phyloP scores from a whole-genome alignment of 2,888 invertebrate genomes.

The Eucriotettix oculatus region DNA sequence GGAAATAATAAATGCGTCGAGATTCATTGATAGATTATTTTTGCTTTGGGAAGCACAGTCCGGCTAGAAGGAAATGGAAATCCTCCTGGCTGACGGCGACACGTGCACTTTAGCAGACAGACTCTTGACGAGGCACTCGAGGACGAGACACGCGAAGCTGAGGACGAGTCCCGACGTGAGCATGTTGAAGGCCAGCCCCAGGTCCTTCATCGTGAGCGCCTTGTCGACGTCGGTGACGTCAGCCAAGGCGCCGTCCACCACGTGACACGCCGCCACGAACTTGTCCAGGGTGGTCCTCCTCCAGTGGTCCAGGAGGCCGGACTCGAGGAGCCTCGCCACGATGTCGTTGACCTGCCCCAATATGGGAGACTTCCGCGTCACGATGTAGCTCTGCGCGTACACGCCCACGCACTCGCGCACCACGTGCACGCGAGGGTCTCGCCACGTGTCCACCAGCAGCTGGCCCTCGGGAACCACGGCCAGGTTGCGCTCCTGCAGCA shows the following conservation, averaged over 20 bases:
- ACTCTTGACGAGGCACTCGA: not conserved
- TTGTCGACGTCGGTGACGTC: not conserved
- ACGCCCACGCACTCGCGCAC: constrained; percentile 24
- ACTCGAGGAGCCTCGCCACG: constrained; percentile 13
- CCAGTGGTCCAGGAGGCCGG: not conserved
- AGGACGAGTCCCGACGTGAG: not conserved
- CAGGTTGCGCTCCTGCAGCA: not conserved
- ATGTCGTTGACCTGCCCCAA: constrained; percentile 22
- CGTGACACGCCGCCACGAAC: not conserved
- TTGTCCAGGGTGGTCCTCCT: not conserved
- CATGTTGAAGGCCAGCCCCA: not conserved
- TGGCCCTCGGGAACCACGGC: not conserved
- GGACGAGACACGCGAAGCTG: not conserved
- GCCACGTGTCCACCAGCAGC: not conserved
- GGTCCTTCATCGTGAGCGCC: not conserved
- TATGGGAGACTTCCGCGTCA: constrained; percentile 27
- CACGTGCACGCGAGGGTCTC: not conserved
- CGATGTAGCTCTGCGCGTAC: constrained; percentile 28
- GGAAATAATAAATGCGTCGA: too few species aligned
- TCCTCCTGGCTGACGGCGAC: too few species aligned
- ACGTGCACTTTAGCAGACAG: not conserved
- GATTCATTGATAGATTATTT: too few species aligned
- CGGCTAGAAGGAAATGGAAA: too few species aligned
- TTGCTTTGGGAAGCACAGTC: too few species aligned
- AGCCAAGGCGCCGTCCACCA: too few species aligned